phyloP scores from a whole-genome alignment of 2,888 invertebrate genomes.

The Nysson spinosus region DNA sequence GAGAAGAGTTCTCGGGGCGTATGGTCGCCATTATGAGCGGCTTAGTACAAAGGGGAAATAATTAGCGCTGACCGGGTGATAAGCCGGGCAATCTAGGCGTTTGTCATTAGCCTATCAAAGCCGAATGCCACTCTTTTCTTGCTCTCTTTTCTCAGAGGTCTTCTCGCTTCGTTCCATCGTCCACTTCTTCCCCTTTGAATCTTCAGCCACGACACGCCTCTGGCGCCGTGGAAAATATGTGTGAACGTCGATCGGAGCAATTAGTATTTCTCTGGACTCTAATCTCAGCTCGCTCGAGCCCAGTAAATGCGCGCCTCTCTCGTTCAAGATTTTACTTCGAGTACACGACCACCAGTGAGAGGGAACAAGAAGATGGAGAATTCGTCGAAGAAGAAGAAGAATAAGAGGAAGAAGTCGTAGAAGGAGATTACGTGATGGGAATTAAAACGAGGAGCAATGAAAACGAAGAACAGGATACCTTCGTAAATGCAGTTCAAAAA shows the following conservation, averaged over 20 bases:
- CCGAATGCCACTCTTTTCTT: constrained; percentile 57
- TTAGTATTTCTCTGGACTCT: constrained; percentile 68
- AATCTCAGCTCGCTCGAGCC: constrained; percentile 48
- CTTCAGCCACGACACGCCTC: constrained; percentile 55
- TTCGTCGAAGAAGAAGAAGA: neutral
- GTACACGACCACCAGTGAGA: neutral
- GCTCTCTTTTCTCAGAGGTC: constrained; percentile 17
- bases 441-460: too few relatives aligned
- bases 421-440: neutral
- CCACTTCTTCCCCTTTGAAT: constrained; percentile 13
- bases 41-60: constrained; percentile 73
- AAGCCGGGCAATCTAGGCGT: constrained; percentile 73
- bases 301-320: constrained; percentile 40
- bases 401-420: neutral
- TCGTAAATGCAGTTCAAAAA: too few relatives aligned
- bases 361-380: neutral
- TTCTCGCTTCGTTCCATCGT: constrained; percentile 11
- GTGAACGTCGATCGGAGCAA: constrained; percentile 66
- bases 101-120: constrained; percentile 77
- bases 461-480: too few relatives aligned
- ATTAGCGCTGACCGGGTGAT: constrained; percentile 71
- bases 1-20: constrained; percentile 24
- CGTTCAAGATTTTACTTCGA: constrained; percentile 22
- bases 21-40: constrained; percentile 64
- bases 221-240: constrained; percentile 63